A percentile compares a stretch with the other conserved stretches of the same genome.
phyloP scores from a whole-genome alignment of 1,140 invertebrate species.

The Lordiphosa collinella region DNA sequence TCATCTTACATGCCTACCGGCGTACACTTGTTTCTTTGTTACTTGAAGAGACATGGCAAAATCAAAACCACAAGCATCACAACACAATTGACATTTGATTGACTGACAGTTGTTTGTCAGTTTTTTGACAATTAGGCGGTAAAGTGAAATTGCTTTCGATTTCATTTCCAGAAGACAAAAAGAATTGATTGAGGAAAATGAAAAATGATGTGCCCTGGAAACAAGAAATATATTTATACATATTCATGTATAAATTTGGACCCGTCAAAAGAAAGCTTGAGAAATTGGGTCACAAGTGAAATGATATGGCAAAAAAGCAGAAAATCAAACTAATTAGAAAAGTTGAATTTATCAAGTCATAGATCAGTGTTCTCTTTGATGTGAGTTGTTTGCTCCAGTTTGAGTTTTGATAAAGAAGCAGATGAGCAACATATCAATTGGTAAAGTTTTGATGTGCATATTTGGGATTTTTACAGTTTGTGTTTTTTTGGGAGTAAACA shows the following conservation, averaged over 20 bases:
- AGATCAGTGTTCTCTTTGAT: conserved; percentile 37
- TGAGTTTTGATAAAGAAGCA: conserved; percentile 6
- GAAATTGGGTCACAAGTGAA: conserved; percentile 51
- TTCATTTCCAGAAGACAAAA: background rate
- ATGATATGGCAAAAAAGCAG: conserved; percentile 19
- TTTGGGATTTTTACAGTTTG: conserved; percentile 57
- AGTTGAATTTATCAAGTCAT: conserved; percentile 54
- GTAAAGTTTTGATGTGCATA: conserved; percentile 29
- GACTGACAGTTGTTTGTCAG: conserved; percentile 17
- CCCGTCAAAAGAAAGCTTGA: conserved; percentile 19
- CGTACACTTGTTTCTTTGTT: no score
- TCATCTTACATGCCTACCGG: no score
- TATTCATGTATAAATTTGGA: no score
- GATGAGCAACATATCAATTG: conserved; percentile 49
- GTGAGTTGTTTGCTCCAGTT: conserved; percentile 40
- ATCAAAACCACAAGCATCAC: no score
- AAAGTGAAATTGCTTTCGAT: conserved; percentile 22
- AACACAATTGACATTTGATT: conserved; percentile 19
- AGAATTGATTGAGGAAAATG: conserved; percentile 10
- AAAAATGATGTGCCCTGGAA: background rate
- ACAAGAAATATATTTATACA: background rate
- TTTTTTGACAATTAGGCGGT: conserved; percentile 15
- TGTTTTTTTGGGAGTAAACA: conserved; percentile 31
- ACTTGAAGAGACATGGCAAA: no score
- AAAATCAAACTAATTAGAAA: conserved; percentile 56